Percentiles rank a stretch among this genome's conserved stretches.
phyloP scores from a whole-genome alignment of 1,140 invertebrate species.

The Saccostrea echinata region DNA sequence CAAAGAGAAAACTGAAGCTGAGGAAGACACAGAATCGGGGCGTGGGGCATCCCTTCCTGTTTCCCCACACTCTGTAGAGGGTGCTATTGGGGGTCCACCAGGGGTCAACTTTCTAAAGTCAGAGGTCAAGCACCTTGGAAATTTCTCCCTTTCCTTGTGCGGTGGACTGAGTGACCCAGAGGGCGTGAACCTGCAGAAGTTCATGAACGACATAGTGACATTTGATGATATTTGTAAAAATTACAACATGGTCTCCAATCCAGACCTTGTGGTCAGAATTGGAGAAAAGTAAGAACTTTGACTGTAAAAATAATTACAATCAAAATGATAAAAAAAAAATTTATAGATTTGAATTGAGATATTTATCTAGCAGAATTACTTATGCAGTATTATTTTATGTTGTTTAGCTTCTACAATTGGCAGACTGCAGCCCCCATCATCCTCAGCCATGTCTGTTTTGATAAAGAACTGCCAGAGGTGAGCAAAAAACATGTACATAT shows the following conservation, averaged over 20 bases:
- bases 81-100: constrained; percentile 81
- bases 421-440: constrained; percentile 91
- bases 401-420: constrained; percentile 88
- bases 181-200: constrained; percentile 84
- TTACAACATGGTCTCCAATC: constrained; percentile 87
- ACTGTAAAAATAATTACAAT: neutral
- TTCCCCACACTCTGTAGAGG: constrained; percentile 93
- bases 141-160: constrained; percentile 86
- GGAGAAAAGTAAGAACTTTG: constrained; percentile 86
- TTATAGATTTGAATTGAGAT: neutral
- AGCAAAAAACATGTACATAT: constrained; percentile 42
- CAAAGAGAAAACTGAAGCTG: constrained; percentile 55
- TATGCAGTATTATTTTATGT: neutral
- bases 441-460: constrained; percentile 90
- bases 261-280: constrained; percentile 92
- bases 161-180: constrained; percentile 84
- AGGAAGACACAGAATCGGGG: constrained; percentile 95
- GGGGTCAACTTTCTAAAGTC: constrained; percentile 70
- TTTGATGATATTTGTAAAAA: constrained; percentile 91
- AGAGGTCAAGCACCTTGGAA: constrained; percentile 78
- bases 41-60: constrained; percentile 96
- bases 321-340: neutral
- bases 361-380: too few relatives aligned
- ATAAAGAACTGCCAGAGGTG: constrained; percentile 87
- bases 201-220: constrained; percentile 88